These are phyloP conservation scores for Champsocephalus gunnari DNA, from an alignment of 2,797 vertebrate species.

Conservation along the genomic window DNA sequence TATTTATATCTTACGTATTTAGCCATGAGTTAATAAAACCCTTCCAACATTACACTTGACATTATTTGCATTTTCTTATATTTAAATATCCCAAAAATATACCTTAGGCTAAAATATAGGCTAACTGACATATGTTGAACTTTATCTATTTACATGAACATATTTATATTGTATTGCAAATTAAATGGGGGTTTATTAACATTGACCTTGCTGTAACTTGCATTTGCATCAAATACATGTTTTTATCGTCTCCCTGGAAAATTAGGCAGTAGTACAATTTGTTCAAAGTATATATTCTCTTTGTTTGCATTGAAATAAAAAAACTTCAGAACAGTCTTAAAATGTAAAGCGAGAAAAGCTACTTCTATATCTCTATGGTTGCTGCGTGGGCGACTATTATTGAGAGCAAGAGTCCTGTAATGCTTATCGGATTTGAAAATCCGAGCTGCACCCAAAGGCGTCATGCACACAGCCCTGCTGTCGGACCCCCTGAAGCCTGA, in stretches of 20 bases:
- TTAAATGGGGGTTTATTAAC: not conserved
- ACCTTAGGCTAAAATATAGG: too few species aligned
- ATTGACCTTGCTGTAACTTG: not conserved
- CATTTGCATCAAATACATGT: not conserved
- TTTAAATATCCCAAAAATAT: too few species aligned
- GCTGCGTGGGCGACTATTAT: not conserved
- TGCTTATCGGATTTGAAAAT: accelerated
- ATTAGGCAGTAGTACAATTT: not conserved
- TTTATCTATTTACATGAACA: too few species aligned
- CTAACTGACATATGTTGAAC: too few species aligned
- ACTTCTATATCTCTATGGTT: accelerated
- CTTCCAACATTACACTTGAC: not conserved
- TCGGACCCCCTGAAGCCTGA: slow-evolving; percentile 33
- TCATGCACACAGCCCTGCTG: slow-evolving; percentile 31
- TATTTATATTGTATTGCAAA: not conserved
- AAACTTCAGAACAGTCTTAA: not conserved
- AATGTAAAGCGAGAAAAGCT: not conserved
- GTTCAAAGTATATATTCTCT: not conserved
- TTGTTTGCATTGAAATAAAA: not conserved
- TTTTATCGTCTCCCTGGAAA: not conserved
- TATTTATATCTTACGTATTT: not conserved
- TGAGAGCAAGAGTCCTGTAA: not conserved
- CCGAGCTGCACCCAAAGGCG: slow-evolving; percentile 63
- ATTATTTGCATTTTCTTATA: too few species aligned
- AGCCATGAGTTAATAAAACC: not conserved